Conservation (phyloP, 2,888 invertebrate genomes). For the Dinocampus coccinellae region DNA sequence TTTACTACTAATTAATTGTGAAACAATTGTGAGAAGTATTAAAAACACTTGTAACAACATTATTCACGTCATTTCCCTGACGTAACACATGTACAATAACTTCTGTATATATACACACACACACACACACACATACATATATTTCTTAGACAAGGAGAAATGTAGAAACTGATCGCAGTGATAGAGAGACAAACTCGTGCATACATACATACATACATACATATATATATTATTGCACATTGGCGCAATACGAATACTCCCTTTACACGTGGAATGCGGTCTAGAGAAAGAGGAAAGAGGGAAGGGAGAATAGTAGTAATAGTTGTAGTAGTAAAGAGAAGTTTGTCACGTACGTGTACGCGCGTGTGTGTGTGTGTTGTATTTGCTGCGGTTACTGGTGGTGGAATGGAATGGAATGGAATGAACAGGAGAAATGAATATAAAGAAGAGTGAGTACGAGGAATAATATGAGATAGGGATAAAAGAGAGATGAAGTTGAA, state of each 20-base stretch:
- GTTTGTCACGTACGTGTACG: conserved; percentile 2
- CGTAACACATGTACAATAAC: conserved; percentile 8
- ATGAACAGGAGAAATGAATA: conserved; percentile 28
- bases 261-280: conserved; percentile 54
- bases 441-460: conserved; percentile 31
- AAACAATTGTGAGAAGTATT: conserved; percentile 2
- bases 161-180: background rate
- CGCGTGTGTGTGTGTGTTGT: conserved; percentile 12
- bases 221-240: conserved; percentile 21
- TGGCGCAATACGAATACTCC: conserved; percentile 27
- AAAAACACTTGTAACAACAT: conserved; percentile 7
- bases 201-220: background rate
- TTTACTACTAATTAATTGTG: background rate
- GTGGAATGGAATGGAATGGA: background rate
- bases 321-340: background rate
- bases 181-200: conserved; percentile 5
- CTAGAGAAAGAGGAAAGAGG: conserved; percentile 28
- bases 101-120: background rate
- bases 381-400: conserved; percentile 12
- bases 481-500: conserved; percentile 11
- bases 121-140: background rate
- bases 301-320: conserved; percentile 15
- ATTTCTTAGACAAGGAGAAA: background rate
- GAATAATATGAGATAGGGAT: conserved; percentile 29
- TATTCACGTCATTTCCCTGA: conserved; percentile 3